Evolutionary conservation across 2,113 vertebrate species (phyloP), one percentile per base, ranked within the genome.

Genomic region (Rhabdomys dilectus): DNA sequence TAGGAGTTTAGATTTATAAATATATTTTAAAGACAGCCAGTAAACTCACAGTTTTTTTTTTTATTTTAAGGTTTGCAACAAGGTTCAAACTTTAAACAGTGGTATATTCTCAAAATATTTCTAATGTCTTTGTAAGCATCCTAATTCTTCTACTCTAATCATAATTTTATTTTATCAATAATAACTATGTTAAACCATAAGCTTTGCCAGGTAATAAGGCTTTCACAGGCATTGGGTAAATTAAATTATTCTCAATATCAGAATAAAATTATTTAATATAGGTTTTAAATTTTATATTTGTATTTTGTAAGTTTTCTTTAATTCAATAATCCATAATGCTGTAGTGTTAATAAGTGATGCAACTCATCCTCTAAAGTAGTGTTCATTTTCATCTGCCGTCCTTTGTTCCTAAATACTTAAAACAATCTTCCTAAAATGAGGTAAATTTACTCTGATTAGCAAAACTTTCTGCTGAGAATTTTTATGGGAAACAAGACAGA

Each of bases 401-500:
- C 21, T 10, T 95, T 97, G 78, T 68, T 98, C 56, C 89, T 84
- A 88, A 4, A 80, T 36, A 89, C 56, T 97, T 95, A 96, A 91
- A 76, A 93, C 48, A 96, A 84, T 98, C 0, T 34, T 97, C 94
- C 90, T 93, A 95, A 98, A 97, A 97, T 97, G 97, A 97, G 91
- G 90, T 91, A 26, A 96, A 96, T 98, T 98, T 98, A 96, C 53
- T 91, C 94, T 93, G 94, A 98, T 98, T 98, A 98, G 94, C 6
- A 39, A 98, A 98, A 98, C 84, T 98, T 98, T 98, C 96, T 98
- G 91, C 92, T 98, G 97, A 97, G 97, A 91, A 94, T 94, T 98
- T 98, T 98, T 97, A 88, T 96, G 81, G 97, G 97, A 98, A 98
- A 98, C 98, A 99, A 98, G 97, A 97, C 96, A 98, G 97, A 91